Evolutionary conservation across 2,888 invertebrate genomes (phyloP).

Genomic region (Drosophila kambysellisi): DNA sequence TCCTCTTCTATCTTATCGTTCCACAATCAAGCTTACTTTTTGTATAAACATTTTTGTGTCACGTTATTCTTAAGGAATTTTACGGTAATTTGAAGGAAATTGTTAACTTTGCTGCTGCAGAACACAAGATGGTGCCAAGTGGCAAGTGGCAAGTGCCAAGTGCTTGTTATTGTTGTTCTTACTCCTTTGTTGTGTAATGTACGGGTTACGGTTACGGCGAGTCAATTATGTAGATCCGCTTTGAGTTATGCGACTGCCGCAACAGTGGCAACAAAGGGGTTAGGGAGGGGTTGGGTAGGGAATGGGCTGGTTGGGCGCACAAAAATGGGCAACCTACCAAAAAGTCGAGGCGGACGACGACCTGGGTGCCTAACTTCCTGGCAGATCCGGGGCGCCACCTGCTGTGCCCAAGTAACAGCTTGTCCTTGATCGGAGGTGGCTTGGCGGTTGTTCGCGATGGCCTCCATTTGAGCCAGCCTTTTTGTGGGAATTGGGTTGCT

Average conservation of each 20-base stretch:
- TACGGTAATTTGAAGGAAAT: constrained; percentile 54
- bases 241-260: constrained; percentile 69
- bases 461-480: constrained; percentile 28
- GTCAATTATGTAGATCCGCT: constrained; percentile 80
- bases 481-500: constrained; percentile 38
- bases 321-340: constrained; percentile 26
- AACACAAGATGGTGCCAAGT: constrained; percentile 48
- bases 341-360: constrained; percentile 5
- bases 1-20: background rate
- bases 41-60: constrained; percentile 52
- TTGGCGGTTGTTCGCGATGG: background rate
- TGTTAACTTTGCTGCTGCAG: constrained; percentile 54
- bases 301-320: background rate
- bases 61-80: constrained; percentile 48
- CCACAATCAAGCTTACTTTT: constrained; percentile 33
- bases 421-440: background rate
- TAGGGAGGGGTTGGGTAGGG: too few relatives aligned
- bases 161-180: constrained; percentile 38
- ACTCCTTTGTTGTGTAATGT: constrained; percentile 46
- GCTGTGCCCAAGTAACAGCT: constrained; percentile 20
- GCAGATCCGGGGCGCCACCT: background rate
- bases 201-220: constrained; percentile 62
- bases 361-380: constrained; percentile 12
- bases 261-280: background rate
- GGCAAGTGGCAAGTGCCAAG: constrained; percentile 58